Percentiles rank a stretch among this genome's conserved stretches.
phyloP scores from a whole-genome alignment of 2,113 vertebrate genomes.

The Gymnarchus niloticus region DNA sequence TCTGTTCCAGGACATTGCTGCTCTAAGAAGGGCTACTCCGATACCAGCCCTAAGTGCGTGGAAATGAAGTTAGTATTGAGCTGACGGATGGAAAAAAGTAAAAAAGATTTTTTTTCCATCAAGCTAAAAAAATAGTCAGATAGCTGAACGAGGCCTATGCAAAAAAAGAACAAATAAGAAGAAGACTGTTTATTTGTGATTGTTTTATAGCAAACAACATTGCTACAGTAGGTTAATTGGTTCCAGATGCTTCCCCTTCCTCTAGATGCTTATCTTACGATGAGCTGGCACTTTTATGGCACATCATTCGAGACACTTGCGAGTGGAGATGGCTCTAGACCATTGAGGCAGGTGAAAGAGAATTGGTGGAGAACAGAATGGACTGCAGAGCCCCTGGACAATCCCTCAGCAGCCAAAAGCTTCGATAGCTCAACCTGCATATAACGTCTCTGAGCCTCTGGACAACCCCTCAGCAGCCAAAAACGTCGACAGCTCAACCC shows the following conservation, averaged over 20 bases:
- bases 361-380: not conserved
- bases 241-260: not conserved
- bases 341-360: not conserved
- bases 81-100: constrained; percentile 43
- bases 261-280: too few species aligned
- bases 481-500: too few species aligned
- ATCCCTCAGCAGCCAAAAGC: not conserved
- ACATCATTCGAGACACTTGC: not conserved
- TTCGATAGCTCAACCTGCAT: not conserved
- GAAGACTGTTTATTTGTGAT: not conserved
- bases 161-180: not conserved
- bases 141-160: constrained; percentile 38
- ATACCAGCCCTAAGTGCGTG: constrained; percentile 52
- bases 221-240: not conserved
- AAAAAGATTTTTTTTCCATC: constrained; percentile 54
- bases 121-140: constrained; percentile 55
- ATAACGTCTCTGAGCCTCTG: not conserved
- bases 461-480: too few species aligned
- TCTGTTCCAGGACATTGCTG: constrained; percentile 35
- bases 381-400: not conserved
- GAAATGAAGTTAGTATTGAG: constrained; percentile 64
- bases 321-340: not conserved
- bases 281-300: not conserved
- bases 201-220: not conserved
- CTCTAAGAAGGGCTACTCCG: constrained; percentile 49